Evolutionary conservation across 2,888 invertebrate species (phyloP).

Genomic region (Pyrgus malvae): DNA sequence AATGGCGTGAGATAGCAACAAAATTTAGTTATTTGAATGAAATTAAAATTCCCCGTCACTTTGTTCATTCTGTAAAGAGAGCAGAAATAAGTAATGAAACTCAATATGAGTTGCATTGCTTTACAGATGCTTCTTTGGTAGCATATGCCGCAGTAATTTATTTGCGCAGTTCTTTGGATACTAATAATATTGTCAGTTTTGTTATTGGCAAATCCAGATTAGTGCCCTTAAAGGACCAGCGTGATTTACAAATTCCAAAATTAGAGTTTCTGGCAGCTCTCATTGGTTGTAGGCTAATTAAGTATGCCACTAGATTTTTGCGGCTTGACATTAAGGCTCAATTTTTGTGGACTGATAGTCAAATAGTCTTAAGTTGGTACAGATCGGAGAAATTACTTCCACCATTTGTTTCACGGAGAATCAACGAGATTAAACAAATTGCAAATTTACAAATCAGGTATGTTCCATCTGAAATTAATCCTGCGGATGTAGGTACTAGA

Average conservation of each 20-base stretch:
- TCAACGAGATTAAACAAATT: conserved; percentile 1
- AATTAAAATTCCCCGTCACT: neutral
- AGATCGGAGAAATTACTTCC: neutral
- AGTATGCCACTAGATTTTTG: neutral
- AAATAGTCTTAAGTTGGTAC: neutral
- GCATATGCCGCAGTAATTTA: conserved; percentile 24
- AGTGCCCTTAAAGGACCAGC: neutral
- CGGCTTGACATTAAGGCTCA: neutral
- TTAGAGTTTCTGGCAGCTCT: neutral
- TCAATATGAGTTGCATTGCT: neutral
- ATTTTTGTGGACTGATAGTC: neutral
- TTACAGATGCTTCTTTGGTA: conserved; percentile 2
- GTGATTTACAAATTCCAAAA: neutral
- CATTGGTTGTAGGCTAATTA: neutral
- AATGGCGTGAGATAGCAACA: neutral
- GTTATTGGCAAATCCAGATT: conserved; percentile 31
- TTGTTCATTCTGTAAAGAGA: neutral
- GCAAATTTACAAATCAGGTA: conserved; percentile 4
- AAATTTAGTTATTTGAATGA: neutral
- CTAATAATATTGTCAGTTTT: conserved; percentile 27
- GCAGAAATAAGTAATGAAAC: neutral
- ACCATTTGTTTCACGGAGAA: neutral
- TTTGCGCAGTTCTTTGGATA: conserved; percentile 14
- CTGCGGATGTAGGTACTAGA: conserved; percentile 20
- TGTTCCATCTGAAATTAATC: conserved; percentile 18